Conservation (phyloP, 2,888 invertebrate species). For the Parasteatoda lunata region DNA sequence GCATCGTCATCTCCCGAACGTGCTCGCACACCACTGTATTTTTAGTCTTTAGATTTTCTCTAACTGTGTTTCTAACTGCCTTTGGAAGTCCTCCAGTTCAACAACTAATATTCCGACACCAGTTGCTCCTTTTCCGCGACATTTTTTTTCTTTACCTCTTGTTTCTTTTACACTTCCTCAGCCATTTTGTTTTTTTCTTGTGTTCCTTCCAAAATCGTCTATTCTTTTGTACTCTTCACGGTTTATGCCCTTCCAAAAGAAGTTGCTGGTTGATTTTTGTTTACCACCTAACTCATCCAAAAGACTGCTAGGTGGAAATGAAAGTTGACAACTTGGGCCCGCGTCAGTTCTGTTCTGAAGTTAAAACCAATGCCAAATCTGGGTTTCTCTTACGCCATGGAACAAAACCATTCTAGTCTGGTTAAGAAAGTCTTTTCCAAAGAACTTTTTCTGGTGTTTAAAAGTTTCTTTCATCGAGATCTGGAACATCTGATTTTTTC, state of each 20-base stretch:
- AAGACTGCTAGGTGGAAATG: neutral
- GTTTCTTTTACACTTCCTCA: neutral
- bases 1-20: constrained; percentile 54
- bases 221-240: neutral
- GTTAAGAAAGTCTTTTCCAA: too few relatives aligned
- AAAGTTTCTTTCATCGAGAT: too few relatives aligned
- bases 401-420: too few relatives aligned
- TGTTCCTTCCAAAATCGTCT: neutral
- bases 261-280: neutral
- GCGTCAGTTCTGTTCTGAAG: too few relatives aligned
- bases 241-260: neutral
- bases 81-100: constrained; percentile 57
- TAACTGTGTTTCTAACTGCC: constrained; percentile 18
- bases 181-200: neutral
- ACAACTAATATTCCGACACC: constrained; percentile 32
- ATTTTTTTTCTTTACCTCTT: neutral
- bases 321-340: neutral
- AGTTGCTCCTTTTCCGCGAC: constrained; percentile 27
- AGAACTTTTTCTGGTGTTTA: too few relatives aligned
- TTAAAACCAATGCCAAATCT: too few relatives aligned
- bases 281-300: neutral
- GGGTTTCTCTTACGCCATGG: too few relatives aligned
- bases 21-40: constrained; percentile 47
- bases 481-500: too few relatives aligned
- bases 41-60: constrained; percentile 49